These are phyloP conservation scores for Haemorhous mexicanus DNA, from an alignment of 2,113 vertebrate genomes.

Conservation along the genomic window DNA sequence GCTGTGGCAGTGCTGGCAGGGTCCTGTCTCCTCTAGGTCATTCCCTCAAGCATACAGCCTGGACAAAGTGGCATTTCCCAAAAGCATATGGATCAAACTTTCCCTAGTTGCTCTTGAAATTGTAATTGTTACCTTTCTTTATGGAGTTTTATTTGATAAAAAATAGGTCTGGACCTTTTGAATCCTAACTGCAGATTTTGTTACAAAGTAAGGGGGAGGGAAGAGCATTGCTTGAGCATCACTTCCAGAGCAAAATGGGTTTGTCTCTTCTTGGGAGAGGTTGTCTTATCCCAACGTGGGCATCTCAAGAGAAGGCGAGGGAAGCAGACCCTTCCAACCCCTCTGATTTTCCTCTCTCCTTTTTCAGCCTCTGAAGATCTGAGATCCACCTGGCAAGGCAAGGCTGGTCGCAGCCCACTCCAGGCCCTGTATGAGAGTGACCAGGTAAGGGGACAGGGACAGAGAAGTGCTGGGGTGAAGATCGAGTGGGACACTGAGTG, in stretches of 20 bases:
- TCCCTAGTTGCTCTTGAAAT: neutral
- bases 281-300: neutral
- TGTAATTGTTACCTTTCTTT: neutral
- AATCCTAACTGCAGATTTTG: neutral
- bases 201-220: neutral
- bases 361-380: slow-evolving; percentile 70
- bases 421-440: slow-evolving; percentile 83
- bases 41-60: neutral
- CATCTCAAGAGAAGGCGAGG: neutral
- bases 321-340: neutral
- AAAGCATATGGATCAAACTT: neutral
- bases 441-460: slow-evolving; percentile 77
- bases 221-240: neutral
- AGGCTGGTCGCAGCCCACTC: slow-evolving; percentile 82
- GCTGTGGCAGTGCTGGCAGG: fast-evolving
- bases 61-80: neutral
- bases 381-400: slow-evolving; percentile 70
- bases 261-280: neutral
- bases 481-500: fast-evolving
- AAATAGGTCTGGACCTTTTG: neutral
- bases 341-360: neutral
- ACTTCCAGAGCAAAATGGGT: neutral
- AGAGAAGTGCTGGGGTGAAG: neutral
- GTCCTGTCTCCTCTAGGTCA: neutral
- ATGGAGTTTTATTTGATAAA: neutral